Base-by-base conservation (phyloP, 2,113 vertebrate species). In the Acrocephalus kingi region DNA sequence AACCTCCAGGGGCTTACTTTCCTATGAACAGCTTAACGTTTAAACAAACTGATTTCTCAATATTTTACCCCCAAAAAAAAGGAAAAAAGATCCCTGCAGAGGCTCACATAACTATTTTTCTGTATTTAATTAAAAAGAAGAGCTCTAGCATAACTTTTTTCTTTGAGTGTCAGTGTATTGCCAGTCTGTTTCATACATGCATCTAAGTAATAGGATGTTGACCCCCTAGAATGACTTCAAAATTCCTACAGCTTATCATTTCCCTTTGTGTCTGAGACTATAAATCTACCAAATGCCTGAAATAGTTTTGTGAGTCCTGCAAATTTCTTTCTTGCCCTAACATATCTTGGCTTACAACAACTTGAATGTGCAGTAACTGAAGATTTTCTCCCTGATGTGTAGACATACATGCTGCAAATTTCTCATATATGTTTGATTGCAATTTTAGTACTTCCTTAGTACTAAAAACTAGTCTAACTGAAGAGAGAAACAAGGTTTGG, bases 21-120 rank as follows among this genome's bases (percentile, higher is more conserved):
- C 80, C 73, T 67, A 68, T 49, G 93, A 96, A 91, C 94, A 94
- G 93, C 86, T 94, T 92, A 93, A 95, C 71, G 13, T 87, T 96
- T 92, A 96, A 96, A 95, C 89, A 97, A 96, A 95, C 89, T 52
- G 73, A 89, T 93, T 96, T 96, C 94, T 95, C 91, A 97, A 93
- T 94, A 83, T 92, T 96, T 81, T 55, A 64, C 12, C 1, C 45
- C 12, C 1, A 45, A 74, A 75, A 52, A 76, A 74, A 39, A 49
- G 28, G 9, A 17, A 72, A 56, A 76, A 73, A 59, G 39, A 51
- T 89, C 76, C 76, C 89, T 84, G 43, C 88, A 90, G 92, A 94
- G 76, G 48, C 80, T 86, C 88, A 41, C 1, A 0, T 59, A 92
- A 66, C 59, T 67, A 10, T 84, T 86, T 92, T 90, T 77, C 68